Base-by-base conservation (phyloP, 2,888 invertebrate species). In the Amphipyra berbera region DNA sequence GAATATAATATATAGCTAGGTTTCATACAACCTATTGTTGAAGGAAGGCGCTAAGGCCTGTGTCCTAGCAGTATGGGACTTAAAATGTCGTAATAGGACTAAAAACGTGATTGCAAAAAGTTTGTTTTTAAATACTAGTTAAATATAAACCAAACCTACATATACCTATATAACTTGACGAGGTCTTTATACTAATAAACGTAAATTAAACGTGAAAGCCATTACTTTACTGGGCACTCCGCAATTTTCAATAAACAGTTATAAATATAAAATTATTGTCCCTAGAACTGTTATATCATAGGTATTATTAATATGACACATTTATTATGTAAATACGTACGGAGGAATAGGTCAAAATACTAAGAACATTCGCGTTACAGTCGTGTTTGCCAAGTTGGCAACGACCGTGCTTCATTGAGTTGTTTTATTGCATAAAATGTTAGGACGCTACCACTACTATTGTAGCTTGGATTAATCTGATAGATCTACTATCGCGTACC, bases 321-420 rank as follows among this genome's bases (percentile, higher is more conserved):
- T 68, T 62, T 70, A 70, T 71, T 63, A 59, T 74, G 75, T 69
- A 79, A 79, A 79, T 78, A 78, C 57, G 44, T 57, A 76, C 27
- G 48, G 73, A 30, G 54, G 74, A 81, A 85, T 83, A 82, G 83
- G 82, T 84, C 83, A 83, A 82, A 86, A 86, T 76, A 79, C 85
- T 82, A 70, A 81, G 73, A 81, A 78, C 72, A 63, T 73, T 73
- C 62, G 61, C 50, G 66, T 66, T 61, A 60, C 68, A 73, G 62
- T 58, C 44, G 10, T 59, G 73, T 73, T 71, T 85, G 87, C 87
- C 87, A 87, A 87, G 57, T 87, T 87, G 87, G 87, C 87, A 87
- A 55, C 75, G 62, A 44, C 7, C 37, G 38, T 37, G 55, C 55
- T 75, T 76, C 80, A 83, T 82, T 82, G 77, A 80, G 62, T 75